Evolutionary conservation across 2,888 invertebrate species (phyloP).

Genomic region (Orthosia gothica): DNA sequence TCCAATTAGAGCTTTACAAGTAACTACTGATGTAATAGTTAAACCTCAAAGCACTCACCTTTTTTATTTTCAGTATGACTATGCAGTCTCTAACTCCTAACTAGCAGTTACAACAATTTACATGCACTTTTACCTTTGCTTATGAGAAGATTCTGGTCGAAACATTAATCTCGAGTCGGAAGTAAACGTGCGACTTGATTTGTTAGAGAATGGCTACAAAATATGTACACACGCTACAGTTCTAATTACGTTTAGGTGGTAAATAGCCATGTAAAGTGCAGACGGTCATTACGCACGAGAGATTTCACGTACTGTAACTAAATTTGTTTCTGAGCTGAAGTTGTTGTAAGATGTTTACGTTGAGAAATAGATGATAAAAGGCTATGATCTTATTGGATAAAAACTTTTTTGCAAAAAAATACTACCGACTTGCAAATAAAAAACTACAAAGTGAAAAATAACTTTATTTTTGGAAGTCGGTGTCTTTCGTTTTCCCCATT

Average conservation of each 20-base stretch:
- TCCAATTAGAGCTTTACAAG: not conserved
- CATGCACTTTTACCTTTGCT: constrained; percentile 43
- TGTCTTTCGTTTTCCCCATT: too few relatives aligned
- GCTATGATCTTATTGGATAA: not conserved
- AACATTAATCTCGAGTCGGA: constrained; percentile 46
- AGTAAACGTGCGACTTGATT: constrained; percentile 51
- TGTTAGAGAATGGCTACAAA: constrained; percentile 31
- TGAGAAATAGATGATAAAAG: constrained; percentile 15
- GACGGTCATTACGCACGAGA: constrained; percentile 19
- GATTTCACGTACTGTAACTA: constrained; percentile 12
- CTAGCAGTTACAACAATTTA: constrained; percentile 17
- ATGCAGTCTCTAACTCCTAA: not conserved
- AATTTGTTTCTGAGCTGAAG: not conserved
- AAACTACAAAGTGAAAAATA: too few relatives aligned
- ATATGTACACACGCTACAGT: constrained; percentile 20
- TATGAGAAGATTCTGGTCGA: constrained; percentile 33
- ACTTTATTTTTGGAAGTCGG: too few relatives aligned
- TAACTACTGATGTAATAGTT: not conserved
- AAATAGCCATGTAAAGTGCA: not conserved
- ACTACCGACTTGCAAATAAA: too few relatives aligned
- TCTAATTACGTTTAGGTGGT: constrained; percentile 36
- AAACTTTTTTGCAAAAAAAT: too few relatives aligned
- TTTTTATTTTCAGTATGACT: constrained; percentile 37
- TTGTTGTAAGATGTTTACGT: constrained; percentile 16
- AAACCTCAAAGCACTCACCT: not conserved